Percentiles rank a stretch among this genome's conserved stretches.
Evolutionary conservation across 2,113 vertebrate species (phyloP).

Genomic region (Hippocampus guttulatus): DNA sequence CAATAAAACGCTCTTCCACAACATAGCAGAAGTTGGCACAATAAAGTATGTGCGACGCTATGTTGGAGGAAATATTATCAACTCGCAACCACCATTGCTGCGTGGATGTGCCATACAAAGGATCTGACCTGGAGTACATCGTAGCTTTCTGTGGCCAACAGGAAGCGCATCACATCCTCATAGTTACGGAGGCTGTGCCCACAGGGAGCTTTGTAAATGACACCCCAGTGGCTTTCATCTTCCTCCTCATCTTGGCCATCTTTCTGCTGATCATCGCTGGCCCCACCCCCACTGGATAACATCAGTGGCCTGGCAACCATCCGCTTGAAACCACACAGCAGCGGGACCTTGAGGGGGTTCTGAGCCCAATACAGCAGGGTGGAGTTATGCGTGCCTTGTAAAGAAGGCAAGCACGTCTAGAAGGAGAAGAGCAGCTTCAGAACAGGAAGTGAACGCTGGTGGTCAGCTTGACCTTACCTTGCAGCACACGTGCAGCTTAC

Average conservation of each 20-base stretch:
- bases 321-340: conserved; percentile 81
- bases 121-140: conserved; percentile 72
- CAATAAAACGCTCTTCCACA: no score
- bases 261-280: accelerated
- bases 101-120: not conserved
- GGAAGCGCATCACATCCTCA: conserved; percentile 78
- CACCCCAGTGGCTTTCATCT: conserved; percentile 47
- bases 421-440: not conserved
- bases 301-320: conserved; percentile 61
- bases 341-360: conserved; percentile 84
- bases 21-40: no score
- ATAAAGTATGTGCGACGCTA: no score
- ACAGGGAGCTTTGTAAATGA: conserved; percentile 86
- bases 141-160: conserved; percentile 77
- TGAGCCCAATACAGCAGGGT: conserved; percentile 64
- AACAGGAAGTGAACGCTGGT: no score
- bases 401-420: conserved; percentile 18
- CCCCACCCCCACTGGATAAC: not conserved
- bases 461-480: conserved; percentile 24
- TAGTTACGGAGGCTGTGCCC: conserved; percentile 78
- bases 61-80: no score
- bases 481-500: conserved; percentile 69
- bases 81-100: no score
- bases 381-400: conserved; percentile 38
- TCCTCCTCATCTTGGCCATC: not conserved